Base-by-base conservation (phyloP, 2,797 vertebrate genomes). In the Selene dorsalis region DNA sequence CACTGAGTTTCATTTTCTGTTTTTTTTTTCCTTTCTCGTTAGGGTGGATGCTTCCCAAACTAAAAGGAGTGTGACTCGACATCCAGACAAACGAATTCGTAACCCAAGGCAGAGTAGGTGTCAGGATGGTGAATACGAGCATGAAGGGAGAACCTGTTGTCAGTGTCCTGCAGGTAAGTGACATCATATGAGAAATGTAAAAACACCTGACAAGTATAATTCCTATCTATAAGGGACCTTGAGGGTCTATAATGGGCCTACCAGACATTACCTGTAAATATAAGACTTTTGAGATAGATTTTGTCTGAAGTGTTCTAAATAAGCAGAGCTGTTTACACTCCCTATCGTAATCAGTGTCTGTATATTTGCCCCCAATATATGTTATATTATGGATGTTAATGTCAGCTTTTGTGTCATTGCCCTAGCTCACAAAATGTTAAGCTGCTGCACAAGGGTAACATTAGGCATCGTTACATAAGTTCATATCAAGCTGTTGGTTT, bases 131-230 rank as follows among this genome's bases (percentile, higher is more conserved):
- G 20, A 0, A 0, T 93, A 93, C 83, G 0, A 0, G 0, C 10
- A 77, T 1, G 7, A 26, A 0, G 56, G 26, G 0, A 52, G 0
- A 0, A 1, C 0, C 0, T 95, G 94, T 4, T 94, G 93, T 47
- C 10, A 0, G 2, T 87, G 90, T 41, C 1, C 0, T 2, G 26
- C 75, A 0, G 88, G 87, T 89, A 17, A 48, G 84, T 16, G 4
- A 3, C 10, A 3, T 22, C 18, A 20, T 26, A n/a, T n/a, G 10
- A 28, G 2, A 24, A 41, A 10, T 3, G 3, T 1, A 32, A 20
- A 20, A 22, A 8, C 22, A 24, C 5, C 18, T 41, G 14, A 24
- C 8, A 30, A 9, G 47, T 10, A 20, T 20, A 9, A 3, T 2
- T 50, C 1, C 3, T n/a, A 10, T 50, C 20, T 20, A 9, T 48